phyloP scores from a whole-genome alignment of 1,140 invertebrate genomes.

The Belonocnema kinseyi region DNA sequence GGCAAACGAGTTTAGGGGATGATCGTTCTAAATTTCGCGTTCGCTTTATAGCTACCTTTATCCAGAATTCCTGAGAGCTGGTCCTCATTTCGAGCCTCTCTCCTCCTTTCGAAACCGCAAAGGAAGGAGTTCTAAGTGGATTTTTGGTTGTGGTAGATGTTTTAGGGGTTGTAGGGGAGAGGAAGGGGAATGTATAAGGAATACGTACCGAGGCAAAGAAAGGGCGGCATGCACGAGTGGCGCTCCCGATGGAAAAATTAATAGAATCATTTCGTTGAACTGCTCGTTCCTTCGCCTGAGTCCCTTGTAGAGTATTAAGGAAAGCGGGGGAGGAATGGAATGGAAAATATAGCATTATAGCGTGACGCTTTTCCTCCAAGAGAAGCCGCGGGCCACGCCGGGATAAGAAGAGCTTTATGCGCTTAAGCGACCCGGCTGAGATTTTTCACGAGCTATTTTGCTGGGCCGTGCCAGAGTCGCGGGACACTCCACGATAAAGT shows the following conservation, averaged over 20 bases:
- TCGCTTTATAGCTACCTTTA: neutral
- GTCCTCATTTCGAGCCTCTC: neutral
- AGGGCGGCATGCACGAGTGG: conserved; percentile 73
- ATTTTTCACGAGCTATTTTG: conserved; percentile 65
- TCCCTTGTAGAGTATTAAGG: conserved; percentile 48
- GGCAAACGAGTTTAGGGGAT: neutral
- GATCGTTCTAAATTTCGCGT: neutral
- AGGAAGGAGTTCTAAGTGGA: neutral
- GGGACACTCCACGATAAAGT: conserved; percentile 52
- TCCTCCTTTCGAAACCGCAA: neutral
- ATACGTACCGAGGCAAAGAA: neutral
- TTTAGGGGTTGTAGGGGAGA: too few relatives aligned
- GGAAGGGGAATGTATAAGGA: neutral
- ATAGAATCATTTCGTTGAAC: conserved; percentile 73
- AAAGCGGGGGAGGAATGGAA: conserved; percentile 47
- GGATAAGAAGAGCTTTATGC: conserved; percentile 64
- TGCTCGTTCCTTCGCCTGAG: conserved; percentile 46
- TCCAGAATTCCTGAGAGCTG: neutral
- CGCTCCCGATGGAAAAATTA: conserved; percentile 73
- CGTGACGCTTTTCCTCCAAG: conserved; percentile 36
- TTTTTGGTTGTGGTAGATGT: neutral
- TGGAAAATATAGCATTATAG: conserved; percentile 59
- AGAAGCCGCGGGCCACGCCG: conserved; percentile 20
- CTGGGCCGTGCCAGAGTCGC: conserved; percentile 42
- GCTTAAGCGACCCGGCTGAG: conserved; percentile 60